These are phyloP conservation scores for Caenorhabditis sp. DNA, from an alignment of 2,888 invertebrate genomes.

Conservation along the genomic window DNA sequence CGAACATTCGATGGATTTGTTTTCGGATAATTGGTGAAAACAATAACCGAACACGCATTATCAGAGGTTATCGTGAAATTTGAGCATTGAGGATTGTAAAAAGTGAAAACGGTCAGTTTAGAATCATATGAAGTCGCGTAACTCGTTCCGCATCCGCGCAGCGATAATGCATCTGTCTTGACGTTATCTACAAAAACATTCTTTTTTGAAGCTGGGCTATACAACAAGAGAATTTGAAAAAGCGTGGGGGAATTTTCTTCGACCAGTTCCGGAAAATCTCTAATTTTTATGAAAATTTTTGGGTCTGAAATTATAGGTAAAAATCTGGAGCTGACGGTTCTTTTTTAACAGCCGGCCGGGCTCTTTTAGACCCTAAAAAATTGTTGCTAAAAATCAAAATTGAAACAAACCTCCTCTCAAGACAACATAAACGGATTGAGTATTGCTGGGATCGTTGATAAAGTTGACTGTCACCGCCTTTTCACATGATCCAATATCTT, in stretches of 20 bases:
- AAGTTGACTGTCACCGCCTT: conserved; percentile 1
- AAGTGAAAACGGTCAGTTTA: not conserved
- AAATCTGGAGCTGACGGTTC: too few relatives aligned
- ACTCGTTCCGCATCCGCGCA: not conserved
- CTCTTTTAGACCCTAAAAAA: too few relatives aligned
- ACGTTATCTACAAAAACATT: too few relatives aligned
- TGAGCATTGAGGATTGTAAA: conserved; percentile 4
- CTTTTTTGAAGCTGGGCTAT: too few relatives aligned
- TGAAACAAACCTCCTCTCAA: not conserved
- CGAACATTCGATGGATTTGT: conserved; percentile 5
- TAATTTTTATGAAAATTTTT: too few relatives aligned
- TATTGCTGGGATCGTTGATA: not conserved
- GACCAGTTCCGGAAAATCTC: too few relatives aligned
- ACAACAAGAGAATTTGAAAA: too few relatives aligned
- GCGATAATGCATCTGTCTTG: not conserved
- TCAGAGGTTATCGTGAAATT: not conserved
- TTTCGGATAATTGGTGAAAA: conserved; percentile 11
- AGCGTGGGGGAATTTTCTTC: too few relatives aligned
- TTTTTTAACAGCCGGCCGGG: too few relatives aligned
- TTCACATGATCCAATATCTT: conserved; percentile 2
- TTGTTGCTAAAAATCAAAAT: too few relatives aligned
- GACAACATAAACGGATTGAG: conserved; percentile 2
- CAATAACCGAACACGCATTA: conserved; percentile 15
- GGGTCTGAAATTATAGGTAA: too few relatives aligned
- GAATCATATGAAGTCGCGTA: not conserved